phyloP scores from a whole-genome alignment of 2,113 vertebrate species.

The Maccullochella peelii region DNA sequence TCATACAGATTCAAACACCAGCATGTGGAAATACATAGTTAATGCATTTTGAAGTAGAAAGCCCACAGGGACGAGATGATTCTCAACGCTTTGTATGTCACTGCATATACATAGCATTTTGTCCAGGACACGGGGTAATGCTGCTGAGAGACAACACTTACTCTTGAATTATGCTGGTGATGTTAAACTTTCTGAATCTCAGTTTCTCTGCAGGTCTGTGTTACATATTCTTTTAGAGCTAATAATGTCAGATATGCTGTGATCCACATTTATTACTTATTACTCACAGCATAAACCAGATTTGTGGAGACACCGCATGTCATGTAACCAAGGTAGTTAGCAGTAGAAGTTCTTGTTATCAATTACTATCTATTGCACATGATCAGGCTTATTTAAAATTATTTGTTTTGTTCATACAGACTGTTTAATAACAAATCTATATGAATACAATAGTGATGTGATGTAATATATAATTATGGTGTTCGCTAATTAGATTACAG shows the following conservation, averaged over 20 bases:
- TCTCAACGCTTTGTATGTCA: slow-evolving; percentile 14
- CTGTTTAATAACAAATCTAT: background rate
- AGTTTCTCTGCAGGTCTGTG: background rate
- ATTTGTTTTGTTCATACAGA: background rate
- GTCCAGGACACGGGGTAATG: background rate
- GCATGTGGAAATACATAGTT: slow-evolving; percentile 49
- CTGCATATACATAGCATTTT: slow-evolving; percentile 30
- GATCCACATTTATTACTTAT: slow-evolving; percentile 8
- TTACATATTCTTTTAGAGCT: slow-evolving; percentile 13
- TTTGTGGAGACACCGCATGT: background rate
- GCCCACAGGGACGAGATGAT: slow-evolving; percentile 7
- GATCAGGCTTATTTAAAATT: background rate
- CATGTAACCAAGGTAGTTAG: background rate
- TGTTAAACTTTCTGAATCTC: slow-evolving; percentile 3
- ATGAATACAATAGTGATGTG: background rate
- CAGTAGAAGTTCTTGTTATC: background rate
- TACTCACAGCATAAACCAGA: background rate
- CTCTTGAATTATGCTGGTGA: background rate
- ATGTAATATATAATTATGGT: background rate
- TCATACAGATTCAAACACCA: slow-evolving; percentile 23
- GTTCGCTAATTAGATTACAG: background rate
- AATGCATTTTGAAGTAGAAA: slow-evolving; percentile 43
- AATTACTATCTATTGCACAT: background rate
- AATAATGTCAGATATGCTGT: slow-evolving; percentile 12
- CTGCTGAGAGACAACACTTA: background rate